Evolutionary conservation across 1,140 invertebrate genomes (phyloP).

Genomic region (Diabrotica virgifera): DNA sequence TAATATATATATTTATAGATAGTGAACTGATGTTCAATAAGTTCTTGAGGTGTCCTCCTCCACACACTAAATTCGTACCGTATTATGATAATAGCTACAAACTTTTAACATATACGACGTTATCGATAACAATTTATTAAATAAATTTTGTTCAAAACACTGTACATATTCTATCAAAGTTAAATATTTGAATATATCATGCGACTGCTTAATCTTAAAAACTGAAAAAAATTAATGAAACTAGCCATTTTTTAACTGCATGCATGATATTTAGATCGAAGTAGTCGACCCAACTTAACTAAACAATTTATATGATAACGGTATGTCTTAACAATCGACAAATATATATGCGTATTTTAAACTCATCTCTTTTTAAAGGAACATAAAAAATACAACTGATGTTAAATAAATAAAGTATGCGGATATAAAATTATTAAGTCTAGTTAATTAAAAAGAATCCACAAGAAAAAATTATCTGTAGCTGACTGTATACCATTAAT

Average conservation of each 20-base stretch:
- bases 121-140: conserved; percentile 8
- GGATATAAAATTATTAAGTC: too few species aligned
- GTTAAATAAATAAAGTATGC: too few species aligned
- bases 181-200: conserved; percentile 22
- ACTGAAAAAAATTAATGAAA: neutral
- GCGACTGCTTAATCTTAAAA: conserved; percentile 13
- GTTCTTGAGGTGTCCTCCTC: neutral
- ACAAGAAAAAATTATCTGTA: too few species aligned
- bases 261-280: conserved; percentile 1
- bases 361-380: too few species aligned
- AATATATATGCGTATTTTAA: too few species aligned
- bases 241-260: neutral
- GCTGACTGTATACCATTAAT: too few species aligned
- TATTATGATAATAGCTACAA: neutral
- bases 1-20: too few species aligned
- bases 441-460: too few species aligned
- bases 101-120: conserved; percentile 10
- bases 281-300: neutral
- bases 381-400: too few species aligned
- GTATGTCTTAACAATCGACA: neutral
- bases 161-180: conserved; percentile 28
- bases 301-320: neutral
- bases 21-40: too few species aligned
- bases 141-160: conserved; percentile 18
- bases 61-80: neutral